A percentile compares a stretch with the other conserved stretches of the same genome.
Conservation (phyloP, 1,140 invertebrate genomes). For the Drosophila tropicalis region DNA sequence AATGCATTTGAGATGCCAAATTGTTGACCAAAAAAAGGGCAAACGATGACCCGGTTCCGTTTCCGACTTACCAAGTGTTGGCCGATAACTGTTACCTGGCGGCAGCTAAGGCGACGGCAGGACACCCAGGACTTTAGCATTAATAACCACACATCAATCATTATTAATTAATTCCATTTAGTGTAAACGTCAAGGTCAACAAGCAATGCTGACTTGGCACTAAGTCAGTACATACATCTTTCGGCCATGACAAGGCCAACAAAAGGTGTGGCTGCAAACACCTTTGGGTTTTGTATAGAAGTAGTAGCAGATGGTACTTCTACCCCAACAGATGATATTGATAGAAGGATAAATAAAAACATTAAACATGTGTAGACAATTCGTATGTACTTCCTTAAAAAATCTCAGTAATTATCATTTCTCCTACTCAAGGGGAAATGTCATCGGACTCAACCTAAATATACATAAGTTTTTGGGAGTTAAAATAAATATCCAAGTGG, state of each 20-base stretch:
- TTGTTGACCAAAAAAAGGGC: neutral
- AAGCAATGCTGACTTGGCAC: conserved; percentile 36
- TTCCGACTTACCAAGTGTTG: neutral
- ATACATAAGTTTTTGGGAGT: no score
- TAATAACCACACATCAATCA: conserved; percentile 51
- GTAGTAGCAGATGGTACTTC: no score
- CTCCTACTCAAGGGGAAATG: no score
- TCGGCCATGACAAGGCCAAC: neutral
- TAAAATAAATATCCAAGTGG: no score
- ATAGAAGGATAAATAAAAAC: no score
- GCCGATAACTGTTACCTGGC: neutral
- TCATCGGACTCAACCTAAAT: no score
- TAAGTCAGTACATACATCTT: neutral
- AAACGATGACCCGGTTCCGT: neutral
- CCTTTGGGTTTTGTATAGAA: no score
- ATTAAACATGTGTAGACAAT: no score
- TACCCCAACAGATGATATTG: no score
- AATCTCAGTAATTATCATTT: no score
- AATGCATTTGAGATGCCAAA: neutral
- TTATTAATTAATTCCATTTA: conserved; percentile 51
- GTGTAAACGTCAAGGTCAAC: conserved; percentile 44
- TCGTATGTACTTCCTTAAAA: no score
- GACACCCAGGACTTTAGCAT: neutral
- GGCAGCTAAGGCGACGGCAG: neutral
- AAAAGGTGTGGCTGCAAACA: conserved; percentile 1